Conservation (phyloP, 2,113 vertebrate genomes). For the Channa maculata region DNA sequence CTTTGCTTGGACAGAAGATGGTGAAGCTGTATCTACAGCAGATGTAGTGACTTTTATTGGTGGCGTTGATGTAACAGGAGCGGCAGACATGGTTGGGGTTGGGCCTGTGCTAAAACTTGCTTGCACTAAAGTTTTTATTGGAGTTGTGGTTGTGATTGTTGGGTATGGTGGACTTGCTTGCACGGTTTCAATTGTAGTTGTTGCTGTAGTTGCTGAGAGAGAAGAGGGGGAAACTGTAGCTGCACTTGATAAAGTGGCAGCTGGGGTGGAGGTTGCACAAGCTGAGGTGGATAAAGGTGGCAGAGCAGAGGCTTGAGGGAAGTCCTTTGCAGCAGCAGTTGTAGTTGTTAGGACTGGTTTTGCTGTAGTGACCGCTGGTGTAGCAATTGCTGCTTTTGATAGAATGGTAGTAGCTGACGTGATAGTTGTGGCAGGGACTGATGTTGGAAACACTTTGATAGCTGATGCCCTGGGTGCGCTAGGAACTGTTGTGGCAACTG, state of each 20-base stretch:
- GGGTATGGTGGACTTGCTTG: neutral
- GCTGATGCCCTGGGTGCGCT: neutral
- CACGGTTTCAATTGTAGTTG: conserved; percentile 2
- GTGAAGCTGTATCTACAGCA: conserved; percentile 5
- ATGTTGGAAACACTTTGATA: neutral
- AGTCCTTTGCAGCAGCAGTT: conserved; percentile 11
- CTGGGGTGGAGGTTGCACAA: neutral
- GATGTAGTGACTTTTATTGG: neutral
- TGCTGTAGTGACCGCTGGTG: conserved; percentile 26
- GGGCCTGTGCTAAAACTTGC: conserved; percentile 20
- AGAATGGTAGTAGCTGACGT: neutral
- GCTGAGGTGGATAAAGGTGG: neutral
- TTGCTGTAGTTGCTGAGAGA: conserved; percentile 11
- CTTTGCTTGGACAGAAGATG: neutral
- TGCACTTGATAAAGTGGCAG: neutral
- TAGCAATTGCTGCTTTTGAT: conserved; percentile 1
- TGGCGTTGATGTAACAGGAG: conserved; percentile 22
- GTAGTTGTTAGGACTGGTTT: conserved; percentile 5
- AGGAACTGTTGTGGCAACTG: neutral
- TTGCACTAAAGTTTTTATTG: neutral
- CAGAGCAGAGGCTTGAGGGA: neutral
- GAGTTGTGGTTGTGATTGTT: neutral
- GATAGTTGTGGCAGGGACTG: neutral
- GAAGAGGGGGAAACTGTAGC: neutral
- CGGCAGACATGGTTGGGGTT: conserved; percentile 31